These are phyloP conservation scores for Amphiprion percula DNA, from an alignment of 2,113 vertebrate species.

Conservation along the genomic window DNA sequence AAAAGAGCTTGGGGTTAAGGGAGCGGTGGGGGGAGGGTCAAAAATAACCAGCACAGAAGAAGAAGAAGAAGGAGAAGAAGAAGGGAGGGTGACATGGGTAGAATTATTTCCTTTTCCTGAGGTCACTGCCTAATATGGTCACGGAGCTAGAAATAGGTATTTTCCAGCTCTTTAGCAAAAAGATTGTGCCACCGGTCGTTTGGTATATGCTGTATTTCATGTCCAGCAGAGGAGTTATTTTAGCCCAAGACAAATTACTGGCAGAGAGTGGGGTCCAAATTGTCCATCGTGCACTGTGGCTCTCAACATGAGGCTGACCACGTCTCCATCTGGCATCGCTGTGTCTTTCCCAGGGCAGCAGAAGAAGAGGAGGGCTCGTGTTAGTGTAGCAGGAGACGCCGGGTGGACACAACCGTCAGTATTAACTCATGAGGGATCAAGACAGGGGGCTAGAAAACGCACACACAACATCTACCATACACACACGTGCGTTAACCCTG, in stretches of 20 bases:
- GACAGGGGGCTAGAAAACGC: slow-evolving; percentile 8
- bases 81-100: slow-evolving; percentile 53
- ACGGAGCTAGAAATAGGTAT: slow-evolving; percentile 67
- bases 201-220: slow-evolving; percentile 50
- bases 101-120: slow-evolving; percentile 73
- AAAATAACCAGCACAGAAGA: slow-evolving; percentile 64
- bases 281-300: slow-evolving; percentile 45
- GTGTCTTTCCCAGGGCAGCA: slow-evolving; percentile 58
- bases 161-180: slow-evolving; percentile 59
- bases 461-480: not conserved
- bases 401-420: slow-evolving; percentile 25
- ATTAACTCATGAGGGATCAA: slow-evolving; percentile 28
- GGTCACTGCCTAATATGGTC: slow-evolving; percentile 75
- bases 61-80: slow-evolving; percentile 28
- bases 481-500: slow-evolving; percentile 46
- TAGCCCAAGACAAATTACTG: slow-evolving; percentile 54
- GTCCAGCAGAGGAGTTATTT: slow-evolving; percentile 60
- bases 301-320: slow-evolving; percentile 58
- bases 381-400: slow-evolving; percentile 13
- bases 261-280: slow-evolving; percentile 59
- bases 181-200: slow-evolving; percentile 59
- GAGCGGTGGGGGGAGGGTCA: slow-evolving; percentile 50
- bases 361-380: slow-evolving; percentile 16
- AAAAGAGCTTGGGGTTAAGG: slow-evolving; percentile 60
- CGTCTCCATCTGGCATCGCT: slow-evolving; percentile 66